phyloP scores from a whole-genome alignment of 2,888 invertebrate genomes.

The Chrysolina haemoptera region DNA sequence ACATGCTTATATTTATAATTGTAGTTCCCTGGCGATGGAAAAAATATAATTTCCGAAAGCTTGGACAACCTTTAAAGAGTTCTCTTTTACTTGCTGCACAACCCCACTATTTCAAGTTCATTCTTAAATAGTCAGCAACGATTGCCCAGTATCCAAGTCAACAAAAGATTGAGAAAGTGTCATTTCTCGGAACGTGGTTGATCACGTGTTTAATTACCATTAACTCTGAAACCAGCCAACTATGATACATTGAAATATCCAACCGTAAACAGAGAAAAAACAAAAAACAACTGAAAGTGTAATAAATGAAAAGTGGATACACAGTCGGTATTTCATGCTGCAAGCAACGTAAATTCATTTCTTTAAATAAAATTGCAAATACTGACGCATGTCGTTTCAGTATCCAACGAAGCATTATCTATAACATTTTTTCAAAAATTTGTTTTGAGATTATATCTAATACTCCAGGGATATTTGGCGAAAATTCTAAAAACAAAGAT shows the following conservation, averaged over 20 bases:
- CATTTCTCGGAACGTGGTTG: no score
- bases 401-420: not conserved
- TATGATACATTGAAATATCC: not conserved
- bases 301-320: conserved; percentile 1
- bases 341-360: not conserved
- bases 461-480: not conserved
- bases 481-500: not conserved
- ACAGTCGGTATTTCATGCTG: not conserved
- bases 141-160: no score
- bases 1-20: no score
- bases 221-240: not conserved
- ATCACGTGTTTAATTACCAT: no score
- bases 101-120: no score
- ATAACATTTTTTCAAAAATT: not conserved
- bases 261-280: not conserved
- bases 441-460: not conserved
- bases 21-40: no score
- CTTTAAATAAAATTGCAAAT: not conserved
- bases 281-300: not conserved
- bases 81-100: no score
- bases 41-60: no score
- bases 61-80: no score
- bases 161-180: no score
- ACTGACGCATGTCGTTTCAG: conserved; percentile 1
- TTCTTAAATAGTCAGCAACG: no score